Evolutionary conservation across 2,888 invertebrate genomes (phyloP), one percentile per base, ranked within the genome.

Genomic region (Perizoma affinitatum): DNA sequence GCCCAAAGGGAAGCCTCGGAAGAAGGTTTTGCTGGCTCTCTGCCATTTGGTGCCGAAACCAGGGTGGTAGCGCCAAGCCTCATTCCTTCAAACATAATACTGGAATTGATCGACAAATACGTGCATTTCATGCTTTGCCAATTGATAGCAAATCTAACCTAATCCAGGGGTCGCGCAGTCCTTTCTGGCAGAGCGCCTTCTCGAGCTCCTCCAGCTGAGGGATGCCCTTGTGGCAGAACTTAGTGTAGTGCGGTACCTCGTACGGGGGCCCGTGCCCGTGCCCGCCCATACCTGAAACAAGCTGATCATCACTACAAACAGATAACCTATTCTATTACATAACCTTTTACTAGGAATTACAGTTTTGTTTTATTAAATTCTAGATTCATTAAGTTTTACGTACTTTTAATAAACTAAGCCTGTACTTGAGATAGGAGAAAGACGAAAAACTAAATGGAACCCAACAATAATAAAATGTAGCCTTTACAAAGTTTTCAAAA

Each of bases 151-250:
- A 5, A 35, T 42, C 1, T 4, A 22, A 38, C 38, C n/a, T 76
- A 53, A 97, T 89, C 98, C 98, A 98, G 0, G 98, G 98, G 85
- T 98, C 97, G 64, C 94, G 94, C 1, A 98, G 85, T 5, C 97
- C 97, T 75, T 94, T 94, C 43, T 93, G 87, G 0, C 94, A 95
- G 10, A 98, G 90, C 0, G 94, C 94, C 64, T 93, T 87, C 80
- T 96, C 92, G 0, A 96, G 91, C 69, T 93, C 87, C 65, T 95
- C 81, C 50, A 97, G 84, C 73, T 95, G 84, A 0, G 95, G 94
- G 34, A 94, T 93, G 71, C 96, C 94, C 75, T 96, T 95, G 7
- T 96, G 93, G 82, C 95, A 95, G 82, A 96, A 98, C 47, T 94
- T 93, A 47, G 92, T 93, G 73, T 95, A 94, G 82, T 95, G 95